Evolutionary conservation across 92 coral and sea anemone species (phyloP).

Genomic region (Epizoanthus fatuus): DNA sequence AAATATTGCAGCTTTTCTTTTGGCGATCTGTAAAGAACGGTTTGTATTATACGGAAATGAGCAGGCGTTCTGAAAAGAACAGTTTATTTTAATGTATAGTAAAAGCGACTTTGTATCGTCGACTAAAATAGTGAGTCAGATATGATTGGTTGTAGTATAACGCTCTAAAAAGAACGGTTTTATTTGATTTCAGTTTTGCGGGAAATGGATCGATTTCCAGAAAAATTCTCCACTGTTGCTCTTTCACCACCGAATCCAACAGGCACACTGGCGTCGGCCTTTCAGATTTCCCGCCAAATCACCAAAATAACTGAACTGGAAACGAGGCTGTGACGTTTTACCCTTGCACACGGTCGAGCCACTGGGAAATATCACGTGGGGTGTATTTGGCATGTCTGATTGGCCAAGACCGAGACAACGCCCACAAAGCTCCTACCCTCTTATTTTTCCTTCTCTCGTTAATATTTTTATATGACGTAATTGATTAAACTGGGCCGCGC

Average conservation of each 20-base stretch:
- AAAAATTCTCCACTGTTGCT: not conserved
- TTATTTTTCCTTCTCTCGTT: not conserved
- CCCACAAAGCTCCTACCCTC: not conserved
- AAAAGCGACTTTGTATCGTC: too few species aligned
- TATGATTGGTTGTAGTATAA: too few species aligned
- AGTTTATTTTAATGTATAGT: not conserved
- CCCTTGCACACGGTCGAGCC: not conserved
- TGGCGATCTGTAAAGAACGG: not conserved
- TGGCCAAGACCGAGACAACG: not conserved
- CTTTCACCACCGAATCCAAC: not conserved
- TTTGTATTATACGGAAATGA: not conserved
- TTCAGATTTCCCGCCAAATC: constrained; percentile 8
- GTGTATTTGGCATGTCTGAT: not conserved
- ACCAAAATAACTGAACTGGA: too few species aligned
- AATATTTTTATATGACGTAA: not conserved
- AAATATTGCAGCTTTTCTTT: not conserved
- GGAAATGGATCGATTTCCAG: not conserved
- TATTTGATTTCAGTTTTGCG: too few species aligned
- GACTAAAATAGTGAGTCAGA: too few species aligned
- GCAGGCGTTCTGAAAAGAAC: not conserved
- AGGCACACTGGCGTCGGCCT: not conserved
- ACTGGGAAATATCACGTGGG: not conserved
- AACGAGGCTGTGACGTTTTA: not conserved
- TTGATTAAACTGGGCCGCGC: not conserved
- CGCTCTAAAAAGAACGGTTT: too few species aligned